These are phyloP conservation scores for Falcaria lacertinaria DNA, from an alignment of 2,888 invertebrate genomes.

Conservation along the genomic window DNA sequence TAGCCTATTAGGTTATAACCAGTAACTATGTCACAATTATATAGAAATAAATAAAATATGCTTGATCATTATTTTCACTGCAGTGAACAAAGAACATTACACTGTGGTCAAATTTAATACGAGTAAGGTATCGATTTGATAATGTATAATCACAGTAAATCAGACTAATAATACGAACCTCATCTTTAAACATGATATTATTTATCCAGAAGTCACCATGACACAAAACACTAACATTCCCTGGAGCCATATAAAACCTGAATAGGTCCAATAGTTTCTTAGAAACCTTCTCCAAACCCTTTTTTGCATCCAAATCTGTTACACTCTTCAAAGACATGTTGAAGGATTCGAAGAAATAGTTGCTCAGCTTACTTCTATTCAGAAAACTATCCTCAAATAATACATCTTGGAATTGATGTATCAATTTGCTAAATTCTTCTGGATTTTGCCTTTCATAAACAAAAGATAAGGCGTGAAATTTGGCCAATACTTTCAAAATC, in stretches of 20 bases:
- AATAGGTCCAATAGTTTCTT: conserved; percentile 44
- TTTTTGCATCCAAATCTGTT: conserved; percentile 34
- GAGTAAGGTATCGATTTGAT: no score
- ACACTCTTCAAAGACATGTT: conserved; percentile 49
- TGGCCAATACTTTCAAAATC: conserved; percentile 52
- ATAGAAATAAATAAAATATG: no score
- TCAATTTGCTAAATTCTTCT: conserved; percentile 29
- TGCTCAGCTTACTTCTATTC: conserved; percentile 50
- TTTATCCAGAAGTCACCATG: conserved; percentile 70
- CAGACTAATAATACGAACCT: conserved; percentile 28
- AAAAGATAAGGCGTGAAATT: conserved; percentile 60
- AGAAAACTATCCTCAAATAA: conserved; percentile 53
- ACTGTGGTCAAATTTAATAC: no score
- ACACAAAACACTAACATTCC: conserved; percentile 51
- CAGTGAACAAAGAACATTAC: no score
- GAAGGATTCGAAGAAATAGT: conserved; percentile 57
- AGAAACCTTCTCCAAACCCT: conserved; percentile 36
- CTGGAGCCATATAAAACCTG: conserved; percentile 41
- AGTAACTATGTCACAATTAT: no score
- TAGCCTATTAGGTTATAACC: no score
- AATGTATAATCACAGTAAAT: not conserved
- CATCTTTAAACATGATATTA: conserved; percentile 50
- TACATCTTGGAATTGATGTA: conserved; percentile 45
- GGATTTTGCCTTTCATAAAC: conserved; percentile 37
- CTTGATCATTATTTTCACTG: no score